phyloP scores from a whole-genome alignment of 2,888 invertebrate genomes.

The Xylota sylvarum region DNA sequence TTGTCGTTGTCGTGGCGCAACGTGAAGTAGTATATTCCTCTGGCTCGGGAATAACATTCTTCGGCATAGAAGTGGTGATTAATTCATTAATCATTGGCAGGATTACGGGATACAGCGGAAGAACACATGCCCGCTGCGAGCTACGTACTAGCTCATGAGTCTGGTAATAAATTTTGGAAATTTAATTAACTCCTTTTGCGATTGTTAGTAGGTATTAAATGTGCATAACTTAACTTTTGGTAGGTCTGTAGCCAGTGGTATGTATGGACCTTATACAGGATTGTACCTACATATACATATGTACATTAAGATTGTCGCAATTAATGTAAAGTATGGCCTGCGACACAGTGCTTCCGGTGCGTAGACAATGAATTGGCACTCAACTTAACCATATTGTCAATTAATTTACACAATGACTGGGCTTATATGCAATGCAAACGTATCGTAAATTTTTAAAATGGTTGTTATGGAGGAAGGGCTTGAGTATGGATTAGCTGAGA shows the following conservation, averaged over 20 bases:
- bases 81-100: slow-evolving; percentile 65
- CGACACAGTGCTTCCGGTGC: background rate
- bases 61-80: slow-evolving; percentile 51
- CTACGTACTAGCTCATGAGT: slow-evolving; percentile 28
- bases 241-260: background rate
- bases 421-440: background rate
- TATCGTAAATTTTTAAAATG: background rate
- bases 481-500: no score
- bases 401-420: background rate
- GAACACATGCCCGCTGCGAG: slow-evolving; percentile 15
- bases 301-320: slow-evolving; percentile 11
- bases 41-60: slow-evolving; percentile 26
- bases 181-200: slow-evolving; percentile 68
- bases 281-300: background rate
- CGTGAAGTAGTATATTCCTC: background rate
- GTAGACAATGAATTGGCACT: background rate
- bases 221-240: slow-evolving; percentile 37
- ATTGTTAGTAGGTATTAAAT: slow-evolving; percentile 42
- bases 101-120: slow-evolving; percentile 50
- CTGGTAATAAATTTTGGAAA: slow-evolving; percentile 69
- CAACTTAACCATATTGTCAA: background rate
- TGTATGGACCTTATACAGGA: background rate
- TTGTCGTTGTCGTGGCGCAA: slow-evolving; percentile 26
- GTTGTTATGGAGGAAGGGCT: background rate
- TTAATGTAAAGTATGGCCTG: slow-evolving; percentile 3